Conservation (phyloP, 2,113 vertebrate genomes). For the Dicaeum eximium region DNA sequence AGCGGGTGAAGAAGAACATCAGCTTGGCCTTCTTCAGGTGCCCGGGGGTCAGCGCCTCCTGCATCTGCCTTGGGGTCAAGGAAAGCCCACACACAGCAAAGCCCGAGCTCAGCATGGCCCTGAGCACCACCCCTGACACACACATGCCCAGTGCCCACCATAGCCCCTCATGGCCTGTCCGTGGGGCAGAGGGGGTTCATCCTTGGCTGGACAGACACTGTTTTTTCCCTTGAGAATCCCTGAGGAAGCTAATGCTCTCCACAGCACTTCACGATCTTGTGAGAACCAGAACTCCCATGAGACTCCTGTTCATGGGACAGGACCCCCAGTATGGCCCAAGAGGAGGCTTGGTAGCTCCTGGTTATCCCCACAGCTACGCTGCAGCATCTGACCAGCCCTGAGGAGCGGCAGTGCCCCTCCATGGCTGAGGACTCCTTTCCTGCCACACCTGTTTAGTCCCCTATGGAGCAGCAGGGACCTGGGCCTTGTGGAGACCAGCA, state of each 20-base stretch:
- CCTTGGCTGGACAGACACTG: not conserved
- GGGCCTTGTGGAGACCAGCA: fast-evolving
- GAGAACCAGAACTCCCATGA: not conserved
- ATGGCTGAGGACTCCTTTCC: not conserved
- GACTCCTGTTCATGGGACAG: not conserved
- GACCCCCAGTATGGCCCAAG: not conserved
- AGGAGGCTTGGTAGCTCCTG: not conserved
- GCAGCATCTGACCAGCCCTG: not conserved
- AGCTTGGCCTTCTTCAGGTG: slow-evolving; percentile 97
- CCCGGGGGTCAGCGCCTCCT: slow-evolving; percentile 88
- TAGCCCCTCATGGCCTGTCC: not conserved
- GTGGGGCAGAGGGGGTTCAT: not conserved
- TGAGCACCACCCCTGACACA: not conserved
- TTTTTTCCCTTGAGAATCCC: not conserved
- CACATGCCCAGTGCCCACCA: fast-evolving
- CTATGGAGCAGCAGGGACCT: not conserved
- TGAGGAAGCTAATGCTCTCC: not conserved
- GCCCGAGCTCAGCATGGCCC: fast-evolving
- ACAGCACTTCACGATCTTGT: not conserved
- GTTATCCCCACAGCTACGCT: fast-evolving
- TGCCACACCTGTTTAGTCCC: not conserved
- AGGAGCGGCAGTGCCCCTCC: not conserved
- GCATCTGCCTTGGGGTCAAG: slow-evolving; percentile 86
- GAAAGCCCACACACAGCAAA: not conserved
- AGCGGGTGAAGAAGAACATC: slow-evolving; percentile 98